These are phyloP conservation scores for Torymus auratus DNA, from an alignment of 2,888 invertebrate genomes.

Conservation along the genomic window DNA sequence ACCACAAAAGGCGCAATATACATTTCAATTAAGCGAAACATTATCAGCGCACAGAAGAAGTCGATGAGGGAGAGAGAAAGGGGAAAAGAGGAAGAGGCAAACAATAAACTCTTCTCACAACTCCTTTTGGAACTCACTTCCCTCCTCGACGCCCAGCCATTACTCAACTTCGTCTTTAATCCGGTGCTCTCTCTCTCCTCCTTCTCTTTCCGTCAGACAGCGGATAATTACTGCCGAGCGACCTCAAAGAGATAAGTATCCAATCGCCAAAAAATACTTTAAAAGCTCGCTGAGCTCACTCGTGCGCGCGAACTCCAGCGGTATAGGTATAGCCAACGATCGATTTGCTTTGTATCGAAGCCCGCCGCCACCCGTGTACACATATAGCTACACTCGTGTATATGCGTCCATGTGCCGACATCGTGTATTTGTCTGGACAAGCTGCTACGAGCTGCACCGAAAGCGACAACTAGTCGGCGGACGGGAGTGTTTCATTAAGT, in stretches of 20 bases:
- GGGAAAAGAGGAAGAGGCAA: conserved; percentile 13
- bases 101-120: conserved; percentile 50
- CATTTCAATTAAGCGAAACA: conserved; percentile 52
- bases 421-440: not conserved
- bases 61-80: not conserved
- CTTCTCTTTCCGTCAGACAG: conserved; percentile 36
- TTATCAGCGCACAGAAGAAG: conserved; percentile 4
- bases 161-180: conserved; percentile 51
- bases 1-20: conserved; percentile 24
- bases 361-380: not conserved
- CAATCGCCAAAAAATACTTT: conserved; percentile 55
- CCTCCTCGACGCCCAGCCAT: conserved; percentile 24
- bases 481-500: conserved; percentile 48
- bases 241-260: conserved; percentile 57
- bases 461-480: conserved; percentile 9
- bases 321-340: not conserved
- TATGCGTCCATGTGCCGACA: too few relatives aligned
- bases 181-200: not conserved
- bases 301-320: not conserved
- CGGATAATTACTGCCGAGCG: conserved; percentile 53
- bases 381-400: not conserved
- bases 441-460: not conserved
- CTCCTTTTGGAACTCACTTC: conserved; percentile 37
- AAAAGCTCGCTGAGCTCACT: conserved; percentile 38
- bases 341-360: conserved; percentile 41